Conservation (phyloP, 2,888 invertebrate species). For the Calliopum simillimum region DNA sequence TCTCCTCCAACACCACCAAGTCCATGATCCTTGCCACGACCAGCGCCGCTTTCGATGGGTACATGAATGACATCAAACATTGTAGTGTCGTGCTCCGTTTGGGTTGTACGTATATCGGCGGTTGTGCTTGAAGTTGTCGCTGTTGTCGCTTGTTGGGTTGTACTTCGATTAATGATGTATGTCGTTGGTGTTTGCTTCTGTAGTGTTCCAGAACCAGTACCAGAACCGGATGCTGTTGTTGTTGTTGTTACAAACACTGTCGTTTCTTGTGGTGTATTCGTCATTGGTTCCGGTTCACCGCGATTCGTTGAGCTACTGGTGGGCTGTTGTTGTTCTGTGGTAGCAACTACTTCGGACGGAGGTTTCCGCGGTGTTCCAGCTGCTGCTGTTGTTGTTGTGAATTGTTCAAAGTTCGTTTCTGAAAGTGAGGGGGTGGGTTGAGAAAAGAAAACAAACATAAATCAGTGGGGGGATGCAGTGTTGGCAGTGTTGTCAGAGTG, state of each 20-base stretch:
- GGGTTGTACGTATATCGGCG: conserved; percentile 60
- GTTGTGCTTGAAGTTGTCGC: conserved; percentile 55
- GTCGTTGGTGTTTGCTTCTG: conserved; percentile 46
- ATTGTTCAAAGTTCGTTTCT: conserved; percentile 59
- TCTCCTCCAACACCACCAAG: conserved; percentile 34
- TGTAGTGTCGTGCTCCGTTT: conserved; percentile 63
- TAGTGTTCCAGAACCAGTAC: conserved; percentile 41
- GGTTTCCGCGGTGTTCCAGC: conserved; percentile 49
- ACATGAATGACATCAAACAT: conserved; percentile 57
- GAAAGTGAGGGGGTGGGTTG: conserved; percentile 45
- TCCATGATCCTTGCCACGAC: conserved; percentile 24
- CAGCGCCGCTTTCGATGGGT: conserved; percentile 44
- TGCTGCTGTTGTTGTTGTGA: conserved; percentile 47
- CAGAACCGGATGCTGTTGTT: conserved; percentile 37
- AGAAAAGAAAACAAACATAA: conserved; percentile 16
- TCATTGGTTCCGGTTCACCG: conserved; percentile 47
- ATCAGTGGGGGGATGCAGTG: conserved; percentile 16
- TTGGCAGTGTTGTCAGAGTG: conserved; percentile 38
- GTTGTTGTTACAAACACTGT: conserved; percentile 53
- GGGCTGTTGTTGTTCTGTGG: conserved; percentile 69
- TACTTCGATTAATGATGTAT: conserved; percentile 38
- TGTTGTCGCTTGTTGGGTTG: conserved; percentile 57
- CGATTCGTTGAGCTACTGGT: conserved; percentile 56
- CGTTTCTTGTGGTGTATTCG: conserved; percentile 55
- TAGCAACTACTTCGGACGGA: conserved; percentile 58